Base-by-base conservation (phyloP, 2,797 vertebrate species). In the Liparis tanakae region DNA sequence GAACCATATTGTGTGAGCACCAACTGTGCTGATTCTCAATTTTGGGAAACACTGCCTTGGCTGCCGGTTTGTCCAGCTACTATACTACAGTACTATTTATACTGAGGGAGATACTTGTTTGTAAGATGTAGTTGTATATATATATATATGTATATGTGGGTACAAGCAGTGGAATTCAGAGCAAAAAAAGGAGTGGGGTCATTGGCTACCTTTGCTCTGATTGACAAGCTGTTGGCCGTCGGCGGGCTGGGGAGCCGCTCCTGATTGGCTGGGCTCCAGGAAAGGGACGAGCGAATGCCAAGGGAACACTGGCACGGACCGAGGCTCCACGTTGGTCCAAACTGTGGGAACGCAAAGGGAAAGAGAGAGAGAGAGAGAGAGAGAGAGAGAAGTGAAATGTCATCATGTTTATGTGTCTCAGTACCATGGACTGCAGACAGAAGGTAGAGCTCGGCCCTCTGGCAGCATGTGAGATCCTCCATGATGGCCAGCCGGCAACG, bases 241-340 rank as follows among this genome's bases (percentile, higher is more conserved):
- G 10, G 91, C 89, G 66, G 96, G 95, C 86, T 95, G 96, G 78
- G 94, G 92, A 33, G 95, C 92, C 58, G 91, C 91, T 93, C 96
- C 96, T 37, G 96, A 94, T 84, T 97, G 97, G 94, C 95, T 97
- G 80, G 97, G 96, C 80, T 97, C 97, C 94, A 98, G 91, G 88
- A 98, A 97, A 76, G 97, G 97, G 80, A 98, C 96, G 81, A 98
- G 93, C 6, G 96, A 97, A 91, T 97, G 97, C 97, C 97, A 98
- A 72, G 97, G 97, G 87, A 97, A 98, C 66, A 98, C 97, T 20
- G 96, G 96, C 83, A 98, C 96, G 1, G 97, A 97, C 18, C 97
- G 95, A 50, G 97, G 97, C 91, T 98, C 97, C 90, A 98, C 97
- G 34, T 98, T 98, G 74, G 97, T 98, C 97, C 97, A 98, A 78